These are phyloP conservation scores for Rotaria macrura DNA, from an alignment of 2,888 invertebrate genomes.

Conservation along the genomic window DNA sequence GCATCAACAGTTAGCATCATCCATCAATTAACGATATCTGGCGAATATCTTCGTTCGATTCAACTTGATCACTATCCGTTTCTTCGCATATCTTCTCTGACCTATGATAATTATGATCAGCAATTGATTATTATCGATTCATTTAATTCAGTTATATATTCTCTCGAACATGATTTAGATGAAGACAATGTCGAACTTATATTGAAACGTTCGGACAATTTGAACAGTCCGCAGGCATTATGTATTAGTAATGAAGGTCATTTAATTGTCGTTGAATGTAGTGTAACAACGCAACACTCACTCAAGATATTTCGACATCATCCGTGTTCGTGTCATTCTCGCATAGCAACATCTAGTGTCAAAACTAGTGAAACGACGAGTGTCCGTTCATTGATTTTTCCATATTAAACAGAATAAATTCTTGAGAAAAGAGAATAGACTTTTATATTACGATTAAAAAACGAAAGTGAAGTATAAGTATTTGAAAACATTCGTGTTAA, in stretches of 20 bases:
- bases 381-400: background rate
- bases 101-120: background rate
- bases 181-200: background rate
- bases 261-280: constrained; percentile 16
- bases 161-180: background rate
- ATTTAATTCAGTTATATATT: background rate
- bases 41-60: background rate
- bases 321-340: background rate
- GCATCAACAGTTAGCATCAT: background rate
- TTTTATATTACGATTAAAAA: too few species aligned
- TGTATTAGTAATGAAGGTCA: background rate
- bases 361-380: background rate
- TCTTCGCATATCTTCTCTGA: background rate
- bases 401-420: background rate
- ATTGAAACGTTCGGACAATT: background rate
- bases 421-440: too few species aligned
- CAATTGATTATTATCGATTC: background rate
- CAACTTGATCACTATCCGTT: background rate
- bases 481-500: too few species aligned
- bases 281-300: background rate
- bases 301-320: background rate
- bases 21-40: background rate
- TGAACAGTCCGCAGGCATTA: background rate
- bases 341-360: background rate
- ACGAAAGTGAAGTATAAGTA: too few species aligned